These are phyloP conservation scores for Drosophila mettleri DNA, from an alignment of 2,888 invertebrate species.

Conservation along the genomic window DNA sequence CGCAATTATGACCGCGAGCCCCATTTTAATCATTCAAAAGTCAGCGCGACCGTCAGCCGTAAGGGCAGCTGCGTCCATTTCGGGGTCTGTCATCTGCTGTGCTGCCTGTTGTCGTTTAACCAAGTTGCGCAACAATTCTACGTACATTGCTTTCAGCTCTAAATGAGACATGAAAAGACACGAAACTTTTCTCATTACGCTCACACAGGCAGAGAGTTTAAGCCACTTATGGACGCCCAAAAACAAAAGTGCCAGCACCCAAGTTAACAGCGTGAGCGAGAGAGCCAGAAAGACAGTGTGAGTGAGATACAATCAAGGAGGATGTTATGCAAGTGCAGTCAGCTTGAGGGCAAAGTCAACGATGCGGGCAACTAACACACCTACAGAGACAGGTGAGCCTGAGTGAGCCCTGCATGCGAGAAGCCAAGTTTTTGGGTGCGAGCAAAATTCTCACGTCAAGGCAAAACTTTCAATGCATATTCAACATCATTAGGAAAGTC, in stretches of 20 bases:
- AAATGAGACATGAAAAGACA: constrained; percentile 79
- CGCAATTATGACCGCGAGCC: constrained; percentile 43
- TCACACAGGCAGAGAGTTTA: constrained; percentile 36
- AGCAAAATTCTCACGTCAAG: constrained; percentile 61
- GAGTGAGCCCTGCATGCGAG: constrained; percentile 5
- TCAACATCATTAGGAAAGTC: constrained; percentile 81
- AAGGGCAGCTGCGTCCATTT: constrained; percentile 55
- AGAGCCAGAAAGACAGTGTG: too few species aligned
- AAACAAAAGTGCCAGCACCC: constrained; percentile 46
- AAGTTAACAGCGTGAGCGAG: constrained; percentile 31
- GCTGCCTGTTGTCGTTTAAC: constrained; percentile 49
- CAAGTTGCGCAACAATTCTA: constrained; percentile 57
- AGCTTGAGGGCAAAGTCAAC: constrained; percentile 31
- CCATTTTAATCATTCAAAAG: constrained; percentile 74
- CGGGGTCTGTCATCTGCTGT: constrained; percentile 12
- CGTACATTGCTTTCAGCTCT: constrained; percentile 67
- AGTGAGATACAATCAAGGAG: constrained; percentile 23
- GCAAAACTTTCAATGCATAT: constrained; percentile 77
- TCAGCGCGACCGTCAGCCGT: constrained; percentile 38
- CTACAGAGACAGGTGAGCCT: constrained; percentile 58
- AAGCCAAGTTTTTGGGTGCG: constrained; percentile 50
- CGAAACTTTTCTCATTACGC: constrained; percentile 85
- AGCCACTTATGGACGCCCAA: constrained; percentile 57
- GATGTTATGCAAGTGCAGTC: constrained; percentile 25
- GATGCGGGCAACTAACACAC: constrained; percentile 35